Evolutionary conservation across 2,797 vertebrate genomes (phyloP), one percentile per base, ranked within the genome.

Genomic region (Gadopsis bispinosus): DNA sequence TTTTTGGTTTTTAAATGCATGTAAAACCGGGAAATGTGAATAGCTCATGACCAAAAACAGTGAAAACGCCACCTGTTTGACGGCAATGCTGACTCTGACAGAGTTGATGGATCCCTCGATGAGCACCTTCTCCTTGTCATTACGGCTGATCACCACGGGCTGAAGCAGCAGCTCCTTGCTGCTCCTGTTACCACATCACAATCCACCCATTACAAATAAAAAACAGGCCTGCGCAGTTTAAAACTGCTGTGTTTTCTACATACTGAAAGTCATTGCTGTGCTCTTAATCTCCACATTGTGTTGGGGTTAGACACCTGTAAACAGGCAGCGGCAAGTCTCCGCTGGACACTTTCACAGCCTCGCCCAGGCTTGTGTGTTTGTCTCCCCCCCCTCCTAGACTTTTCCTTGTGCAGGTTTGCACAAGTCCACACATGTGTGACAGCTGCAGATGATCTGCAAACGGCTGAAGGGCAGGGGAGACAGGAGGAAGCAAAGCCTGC

Each of bases 81-180:
- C 98, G 0, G 98, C 97, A 13, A 99, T 99, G 96, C 98, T 99
- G 96, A 99, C 96, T 31, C 97, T 95, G 77, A 99, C 98, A 0
- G 98, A 99, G 93, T 99, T 99, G 90, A 99, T 99, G 78, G 98
- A 99, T 41, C 98, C 98, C 87, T 99, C 98, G 1, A 99, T 98
- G 29, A 99, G 95, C 43, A 99, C 97, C 84, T 97, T 99, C 91
- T 99, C 98, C 89, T 99, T 99, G 70, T 99, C 98, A 10, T 99
- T 99, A 68, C 98, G 97, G 93, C 97, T 99, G 91, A 99, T 97
- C 77, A 98, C 96, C 87, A 99, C 97, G 0, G 97, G 98, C 90
- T 99, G 98, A 88, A 99, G 92, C 29, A 99, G 94, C 78, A 99
- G 94, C 90, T 99, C 98, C 90, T 98, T 99, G 88, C 98, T 99